Evolutionary conservation across 2,113 vertebrate genomes (phyloP), one percentile per base, ranked within the genome.

Genomic region (Neogobius melanostomus): DNA sequence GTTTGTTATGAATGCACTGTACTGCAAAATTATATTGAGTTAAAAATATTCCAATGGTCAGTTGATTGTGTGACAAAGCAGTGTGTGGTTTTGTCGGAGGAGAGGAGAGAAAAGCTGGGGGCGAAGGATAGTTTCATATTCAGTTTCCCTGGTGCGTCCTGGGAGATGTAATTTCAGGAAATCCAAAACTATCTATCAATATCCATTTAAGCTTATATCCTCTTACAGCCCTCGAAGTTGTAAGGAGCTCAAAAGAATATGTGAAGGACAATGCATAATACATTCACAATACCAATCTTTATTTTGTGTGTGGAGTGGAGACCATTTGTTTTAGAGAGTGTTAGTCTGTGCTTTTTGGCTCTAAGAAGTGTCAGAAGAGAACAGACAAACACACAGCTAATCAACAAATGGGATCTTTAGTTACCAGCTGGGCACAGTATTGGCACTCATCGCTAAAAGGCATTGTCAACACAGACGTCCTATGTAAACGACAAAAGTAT

Each of bases 121-220:
- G 61, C 66, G 79, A 82, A 64, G 74, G 68, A 76, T 79, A 64
- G 80, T 80, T 82, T 76, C 71, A 78, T 83, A 82, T 90, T 89
- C 76, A 56, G 73, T 88, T 91, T 88, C 85, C 52, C 69, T 73
- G 76, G 77, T 87, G 83, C 86, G 85, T 87, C 87, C 83, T 90
- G 84, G 81, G 82, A 89, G 85, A 91, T 88, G 77, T 83, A 47
- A 82, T 87, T 90, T 87, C 87, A 88, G 74, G 88, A 84, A 88
- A 91, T 83, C 56, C 68, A 85, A 90, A 86, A 81, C 87, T 81
- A 80, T 87, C 82, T 87, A 81, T 90, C 84, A 88, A 89, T 90
- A 89, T 81, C 82, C 72, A 78, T 82, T 78, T 71, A 86, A 75
- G 57, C 79, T 45, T 66, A 59, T 82, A 80, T 85, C 80, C 54